phyloP scores from a whole-genome alignment of 2,113 vertebrate genomes.

The Perca schrenkii region DNA sequence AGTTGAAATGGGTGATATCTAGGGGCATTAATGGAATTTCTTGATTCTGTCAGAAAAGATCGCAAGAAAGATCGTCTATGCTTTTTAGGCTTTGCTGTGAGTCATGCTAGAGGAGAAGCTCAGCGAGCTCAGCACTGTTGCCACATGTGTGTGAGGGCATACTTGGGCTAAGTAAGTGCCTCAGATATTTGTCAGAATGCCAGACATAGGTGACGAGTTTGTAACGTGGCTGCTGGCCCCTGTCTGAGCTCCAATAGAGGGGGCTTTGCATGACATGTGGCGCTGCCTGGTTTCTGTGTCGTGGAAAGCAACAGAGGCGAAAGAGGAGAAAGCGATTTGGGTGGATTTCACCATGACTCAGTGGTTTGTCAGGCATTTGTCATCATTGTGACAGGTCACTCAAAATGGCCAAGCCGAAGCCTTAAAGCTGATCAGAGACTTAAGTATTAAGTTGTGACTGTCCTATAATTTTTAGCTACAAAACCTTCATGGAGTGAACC shows the following conservation, averaged over 20 bases:
- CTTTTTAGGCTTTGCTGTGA: slow-evolving; percentile 53
- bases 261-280: slow-evolving; percentile 39
- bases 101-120: slow-evolving; percentile 46
- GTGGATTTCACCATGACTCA: slow-evolving; percentile 64
- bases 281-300: slow-evolving; percentile 43
- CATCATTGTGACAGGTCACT: slow-evolving; percentile 49
- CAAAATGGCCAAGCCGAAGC: slow-evolving; percentile 15
- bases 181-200: slow-evolving; percentile 82
- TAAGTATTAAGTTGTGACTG: slow-evolving; percentile 31
- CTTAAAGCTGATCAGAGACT: slow-evolving; percentile 41
- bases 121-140: slow-evolving; percentile 53
- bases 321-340: slow-evolving; percentile 53
- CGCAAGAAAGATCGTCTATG: neutral
- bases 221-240: slow-evolving; percentile 62
- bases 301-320: slow-evolving; percentile 37
- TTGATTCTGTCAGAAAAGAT: slow-evolving; percentile 71
- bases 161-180: slow-evolving; percentile 75
- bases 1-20: slow-evolving; percentile 51
- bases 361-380: slow-evolving; percentile 57
- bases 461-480: slow-evolving; percentile 28
- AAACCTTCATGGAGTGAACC: slow-evolving; percentile 7
- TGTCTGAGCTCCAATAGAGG: slow-evolving; percentile 60
- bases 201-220: slow-evolving; percentile 78
- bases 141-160: slow-evolving; percentile 72
- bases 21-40: slow-evolving; percentile 61